phyloP scores from a whole-genome alignment of 2,888 invertebrate genomes.

The Tetranychus piercei region DNA sequence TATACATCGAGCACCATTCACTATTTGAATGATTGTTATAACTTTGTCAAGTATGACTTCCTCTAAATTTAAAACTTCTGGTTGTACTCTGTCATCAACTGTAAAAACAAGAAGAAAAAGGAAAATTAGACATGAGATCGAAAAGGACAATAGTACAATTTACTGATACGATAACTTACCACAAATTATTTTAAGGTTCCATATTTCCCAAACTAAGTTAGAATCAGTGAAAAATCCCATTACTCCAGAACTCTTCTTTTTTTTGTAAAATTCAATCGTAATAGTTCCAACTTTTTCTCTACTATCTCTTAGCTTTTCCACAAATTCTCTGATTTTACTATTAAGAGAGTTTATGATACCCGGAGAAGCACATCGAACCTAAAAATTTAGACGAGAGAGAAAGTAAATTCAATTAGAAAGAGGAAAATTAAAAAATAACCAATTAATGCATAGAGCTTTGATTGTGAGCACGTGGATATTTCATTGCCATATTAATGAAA shows the following conservation, averaged over 20 bases:
- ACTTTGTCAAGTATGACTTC: slow-evolving; percentile 21
- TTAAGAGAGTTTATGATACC: slow-evolving; percentile 36
- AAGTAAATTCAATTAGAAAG: not conserved
- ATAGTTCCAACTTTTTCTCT: slow-evolving; percentile 42
- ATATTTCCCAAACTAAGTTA: slow-evolving; percentile 63
- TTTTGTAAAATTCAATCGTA: slow-evolving; percentile 66
- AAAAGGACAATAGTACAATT: not conserved
- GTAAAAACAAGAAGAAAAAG: not conserved
- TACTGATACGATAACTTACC: not conserved
- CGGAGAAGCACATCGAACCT: slow-evolving; percentile 69
- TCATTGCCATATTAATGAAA: not conserved
- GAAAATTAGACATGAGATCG: no score
- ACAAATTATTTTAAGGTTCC: slow-evolving; percentile 60
- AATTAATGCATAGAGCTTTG: not conserved
- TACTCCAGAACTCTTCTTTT: slow-evolving; percentile 52
- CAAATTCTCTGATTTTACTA: slow-evolving; percentile 46
- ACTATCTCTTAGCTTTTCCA: slow-evolving; percentile 33
- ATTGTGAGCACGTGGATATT: not conserved
- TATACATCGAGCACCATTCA: slow-evolving; percentile 38
- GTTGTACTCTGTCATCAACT: not conserved
- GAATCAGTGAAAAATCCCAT: slow-evolving; percentile 71
- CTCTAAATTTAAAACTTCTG: slow-evolving; percentile 8
- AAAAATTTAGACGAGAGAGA: slow-evolving; percentile 2
- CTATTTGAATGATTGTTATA: slow-evolving; percentile 20
- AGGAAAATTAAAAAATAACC: not conserved